A percentile compares a stretch with the other conserved stretches of the same genome.
Conservation (phyloP, 2,797 vertebrate genomes). For the Hippoglossus hippoglossus region DNA sequence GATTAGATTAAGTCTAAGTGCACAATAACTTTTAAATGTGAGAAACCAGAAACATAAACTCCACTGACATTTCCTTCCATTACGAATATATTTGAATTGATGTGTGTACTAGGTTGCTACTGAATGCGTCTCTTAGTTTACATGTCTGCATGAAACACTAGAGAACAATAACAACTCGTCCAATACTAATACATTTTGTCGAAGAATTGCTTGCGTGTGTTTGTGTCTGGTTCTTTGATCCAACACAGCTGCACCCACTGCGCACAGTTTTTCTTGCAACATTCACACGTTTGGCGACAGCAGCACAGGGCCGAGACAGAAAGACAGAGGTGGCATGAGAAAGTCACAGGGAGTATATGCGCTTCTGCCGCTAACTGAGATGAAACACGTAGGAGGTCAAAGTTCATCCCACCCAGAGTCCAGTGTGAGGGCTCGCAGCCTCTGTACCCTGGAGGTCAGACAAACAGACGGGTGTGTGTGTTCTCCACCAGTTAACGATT, state of each 20-base stretch:
- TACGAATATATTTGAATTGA: background rate
- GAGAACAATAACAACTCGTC: constrained; percentile 25
- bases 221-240: constrained; percentile 5
- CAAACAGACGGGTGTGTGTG: constrained; percentile 64
- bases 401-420: constrained; percentile 79
- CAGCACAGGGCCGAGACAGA: constrained; percentile 1
- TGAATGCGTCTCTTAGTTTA: constrained; percentile 25
- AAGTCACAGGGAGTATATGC: constrained; percentile 19
- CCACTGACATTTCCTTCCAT: background rate
- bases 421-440: constrained; percentile 32
- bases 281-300: background rate
- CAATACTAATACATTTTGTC: constrained; percentile 4
- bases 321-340: constrained; percentile 17
- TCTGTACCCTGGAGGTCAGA: constrained; percentile 60
- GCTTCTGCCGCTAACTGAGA: constrained; percentile 57
- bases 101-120: background rate
- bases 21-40: background rate
- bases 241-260: background rate
- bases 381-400: constrained; percentile 73
- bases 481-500: constrained; percentile 61
- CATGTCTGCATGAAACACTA: constrained; percentile 17
- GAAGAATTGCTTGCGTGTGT: constrained; percentile 5
- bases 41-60: constrained; percentile 25
- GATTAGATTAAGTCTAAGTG: too few relatives aligned
- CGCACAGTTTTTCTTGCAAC: background rate